Evolutionary conservation across 2,113 vertebrate genomes (phyloP), one percentile per base, ranked within the genome.

Genomic region (Xenopus borealis): DNA sequence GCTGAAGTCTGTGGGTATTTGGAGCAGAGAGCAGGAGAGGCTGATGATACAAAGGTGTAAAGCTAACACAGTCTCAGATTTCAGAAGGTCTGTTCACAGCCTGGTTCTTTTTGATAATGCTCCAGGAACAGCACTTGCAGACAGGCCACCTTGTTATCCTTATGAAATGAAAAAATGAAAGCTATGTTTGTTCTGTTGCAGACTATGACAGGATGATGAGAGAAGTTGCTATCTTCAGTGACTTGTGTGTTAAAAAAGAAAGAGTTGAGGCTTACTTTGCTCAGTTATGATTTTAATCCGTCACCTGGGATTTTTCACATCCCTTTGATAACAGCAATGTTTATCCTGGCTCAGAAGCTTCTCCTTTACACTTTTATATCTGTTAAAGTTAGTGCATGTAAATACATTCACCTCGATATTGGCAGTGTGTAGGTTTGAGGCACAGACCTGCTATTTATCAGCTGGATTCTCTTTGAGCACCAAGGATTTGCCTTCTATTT

Each of bases 321-420:
- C 82, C 82, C 86, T 85, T 84, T 88, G 90, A 91, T 88, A 90
- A 88, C 88, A 93, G 93, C 90, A 93, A 93, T 93, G 89, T 93
- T 94, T 93, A 87, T 88, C 80, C 85, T 86, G 89, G 83, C 85
- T 87, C 80, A 67, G 74, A 71, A 40, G 79, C 72, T 80, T 68
- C 19, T 62, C 57, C 55, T 61, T 61, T 9, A 61, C 58, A 23
- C 10, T 61, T 61, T 61, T 23, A 61, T 61, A 7, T 58, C 55
- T 58, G 5, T 58, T 12, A 50, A 50, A 7, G 5, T 50, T 50
- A 12, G 1, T 50, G 2, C 3, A 50, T 50, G 47, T 4, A 16
- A 13, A 50, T 50, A 50, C 33, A 27, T 40, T 40, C 33, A 40
- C 33, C 33, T 40, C 3, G 7, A 40, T 1, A 40, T 40, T 40